Evolutionary conservation across 2,888 invertebrate genomes (phyloP), one percentile per base, ranked within the genome.

Genomic region (Carpatolechia fugitivella): DNA sequence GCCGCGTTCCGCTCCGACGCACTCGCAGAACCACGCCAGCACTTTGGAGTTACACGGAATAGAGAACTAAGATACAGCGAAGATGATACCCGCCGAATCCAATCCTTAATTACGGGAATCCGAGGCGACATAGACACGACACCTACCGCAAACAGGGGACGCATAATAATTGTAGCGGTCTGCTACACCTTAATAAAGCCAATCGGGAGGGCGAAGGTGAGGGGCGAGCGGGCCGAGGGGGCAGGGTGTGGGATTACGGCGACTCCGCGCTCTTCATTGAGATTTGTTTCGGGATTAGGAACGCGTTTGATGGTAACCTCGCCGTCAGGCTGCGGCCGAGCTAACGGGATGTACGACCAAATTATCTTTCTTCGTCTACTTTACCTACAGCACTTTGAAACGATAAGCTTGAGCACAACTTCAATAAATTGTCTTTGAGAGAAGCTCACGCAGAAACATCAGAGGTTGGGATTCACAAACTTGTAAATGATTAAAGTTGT

Each of bases 141-240:
- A 85, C 80, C 82, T 78, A 80, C 88, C 85, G 80, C 88, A 89
- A 89, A 89, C 89, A 86, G 85, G 85, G 88, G 85, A 84, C 86
- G 88, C 88, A 89, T 90, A 89, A 89, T 90, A 90, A 89, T 89
- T 85, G 87, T 88, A 85, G 88, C 88, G 89, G 89, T 85, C 87
- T 86, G 85, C 82, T 88, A 86, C 86, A 88, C 89, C 89, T 89
- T 90, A 90, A 90, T 90, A 90, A 89, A 88, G 89, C 84, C 89
- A 89, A 90, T 88, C 82, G 85, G 80, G 80, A 72, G 65, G 69
- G 74, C 72, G 69, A 62, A 70, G 70, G 68, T 61, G 62, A 68
- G 60, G 69, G 68, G 66, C 63, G 56, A 60, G 61, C 59, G 67
- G 69, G 66, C 69, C 38, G 51, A 69, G 63, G 67, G 68, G 69